Percentiles rank a stretch among this genome's conserved stretches.
Conservation (phyloP, 2,888 invertebrate species). For the Timema cristinae region DNA sequence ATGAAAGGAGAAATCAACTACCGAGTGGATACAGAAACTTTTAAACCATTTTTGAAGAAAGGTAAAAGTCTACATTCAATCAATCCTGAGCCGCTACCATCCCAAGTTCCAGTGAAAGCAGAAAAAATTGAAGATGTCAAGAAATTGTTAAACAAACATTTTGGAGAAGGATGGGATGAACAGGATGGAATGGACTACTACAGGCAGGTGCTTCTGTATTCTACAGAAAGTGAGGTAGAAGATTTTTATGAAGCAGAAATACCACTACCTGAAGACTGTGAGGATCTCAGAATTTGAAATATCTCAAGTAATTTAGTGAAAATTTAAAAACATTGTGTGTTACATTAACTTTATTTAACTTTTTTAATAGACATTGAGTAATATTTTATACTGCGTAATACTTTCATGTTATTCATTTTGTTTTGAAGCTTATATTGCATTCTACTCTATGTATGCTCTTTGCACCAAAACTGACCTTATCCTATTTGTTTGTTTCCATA, state of each 20-base stretch:
- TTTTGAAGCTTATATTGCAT: too few species aligned
- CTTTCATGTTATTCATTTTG: too few species aligned
- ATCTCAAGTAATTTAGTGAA: too few species aligned
- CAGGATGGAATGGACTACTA: neutral
- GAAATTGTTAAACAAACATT: constrained; percentile 9
- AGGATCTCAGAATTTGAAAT: too few species aligned
- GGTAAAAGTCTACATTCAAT: neutral
- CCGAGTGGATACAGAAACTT: constrained; percentile 11
- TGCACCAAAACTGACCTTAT: too few species aligned
- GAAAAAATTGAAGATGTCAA: neutral
- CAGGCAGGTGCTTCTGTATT: neutral
- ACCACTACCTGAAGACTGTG: too few species aligned
- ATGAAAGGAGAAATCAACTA: constrained; percentile 18
- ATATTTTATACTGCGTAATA: too few species aligned
- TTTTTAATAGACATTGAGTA: too few species aligned
- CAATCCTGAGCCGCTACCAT: neutral
- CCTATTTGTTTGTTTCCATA: too few species aligned
- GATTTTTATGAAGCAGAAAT: neutral
- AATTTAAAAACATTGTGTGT: too few species aligned
- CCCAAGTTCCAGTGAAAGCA: constrained; percentile 5
- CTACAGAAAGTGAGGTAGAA: neutral
- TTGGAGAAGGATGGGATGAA: constrained; percentile 11
- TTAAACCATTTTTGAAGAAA: constrained; percentile 15
- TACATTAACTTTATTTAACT: too few species aligned
- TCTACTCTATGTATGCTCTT: too few species aligned